Evolutionary conservation across 1,140 invertebrate species (phyloP).

Genomic region (Portunus trituberculatus): DNA sequence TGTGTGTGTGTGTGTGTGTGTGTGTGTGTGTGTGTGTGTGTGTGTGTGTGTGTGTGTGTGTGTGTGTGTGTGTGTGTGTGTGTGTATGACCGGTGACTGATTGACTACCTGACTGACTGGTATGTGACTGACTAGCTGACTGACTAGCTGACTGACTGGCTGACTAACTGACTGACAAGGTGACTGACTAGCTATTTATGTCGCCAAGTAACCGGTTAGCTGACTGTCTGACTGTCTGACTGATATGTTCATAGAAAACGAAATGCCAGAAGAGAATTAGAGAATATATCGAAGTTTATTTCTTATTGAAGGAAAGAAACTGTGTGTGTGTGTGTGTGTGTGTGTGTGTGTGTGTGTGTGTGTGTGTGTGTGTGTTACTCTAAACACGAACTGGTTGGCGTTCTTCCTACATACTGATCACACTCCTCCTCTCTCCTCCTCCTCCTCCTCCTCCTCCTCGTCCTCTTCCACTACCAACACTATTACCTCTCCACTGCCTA

Average conservation of each 20-base stretch:
- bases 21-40: no score
- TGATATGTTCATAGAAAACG: neutral
- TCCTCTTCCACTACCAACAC: neutral
- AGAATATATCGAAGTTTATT: no score
- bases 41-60: no score
- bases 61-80: no score
- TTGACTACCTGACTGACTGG: no score
- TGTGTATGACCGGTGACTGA: no score
- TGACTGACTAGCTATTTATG: neutral
- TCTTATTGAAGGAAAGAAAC: no score
- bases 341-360: conserved; percentile 20
- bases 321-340: conserved; percentile 20
- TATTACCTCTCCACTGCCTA: neutral
- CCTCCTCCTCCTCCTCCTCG: neutral
- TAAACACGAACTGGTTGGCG: neutral
- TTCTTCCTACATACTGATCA: conserved; percentile 14
- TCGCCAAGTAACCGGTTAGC: neutral
- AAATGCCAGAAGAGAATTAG: no score
- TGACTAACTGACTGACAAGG: no score
- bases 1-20: no score
- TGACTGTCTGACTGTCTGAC: neutral
- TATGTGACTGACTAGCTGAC: no score
- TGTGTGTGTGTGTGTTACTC: conserved; percentile 21
- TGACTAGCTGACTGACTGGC: no score
- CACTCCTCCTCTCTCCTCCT: neutral